phyloP scores from a whole-genome alignment of 2,113 vertebrate species.

The Lagopus muta region DNA sequence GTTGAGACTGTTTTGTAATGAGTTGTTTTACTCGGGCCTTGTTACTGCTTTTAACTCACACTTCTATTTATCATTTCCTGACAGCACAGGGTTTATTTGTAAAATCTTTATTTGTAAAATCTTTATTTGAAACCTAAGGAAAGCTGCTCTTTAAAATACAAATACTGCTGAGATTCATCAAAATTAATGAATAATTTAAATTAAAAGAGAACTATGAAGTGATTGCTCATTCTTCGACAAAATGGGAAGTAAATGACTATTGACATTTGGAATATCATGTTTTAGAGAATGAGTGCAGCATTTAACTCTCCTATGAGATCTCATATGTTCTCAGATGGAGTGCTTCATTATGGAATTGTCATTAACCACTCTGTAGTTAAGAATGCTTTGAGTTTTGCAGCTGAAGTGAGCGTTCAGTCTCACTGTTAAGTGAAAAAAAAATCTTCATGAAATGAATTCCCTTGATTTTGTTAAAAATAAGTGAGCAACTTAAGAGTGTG shows the following conservation, averaged over 20 bases:
- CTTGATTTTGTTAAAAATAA: neutral
- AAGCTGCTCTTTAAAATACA: slow-evolving; percentile 20
- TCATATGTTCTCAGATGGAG: neutral
- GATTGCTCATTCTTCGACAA: slow-evolving; percentile 44
- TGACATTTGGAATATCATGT: neutral
- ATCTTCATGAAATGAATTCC: neutral
- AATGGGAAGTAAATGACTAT: slow-evolving; percentile 18
- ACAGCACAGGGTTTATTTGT: neutral
- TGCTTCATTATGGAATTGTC: neutral
- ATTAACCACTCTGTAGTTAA: neutral
- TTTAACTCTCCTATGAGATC: neutral
- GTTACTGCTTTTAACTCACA: neutral
- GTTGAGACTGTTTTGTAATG: neutral
- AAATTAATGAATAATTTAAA: slow-evolving; percentile 51
- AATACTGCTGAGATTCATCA: slow-evolving; percentile 15
- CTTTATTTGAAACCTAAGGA: neutral
- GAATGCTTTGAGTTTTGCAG: neutral
- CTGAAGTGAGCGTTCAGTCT: neutral
- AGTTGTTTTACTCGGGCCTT: neutral
- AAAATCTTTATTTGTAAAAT: neutral
- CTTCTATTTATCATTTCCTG: neutral
- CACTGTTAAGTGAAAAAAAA: neutral
- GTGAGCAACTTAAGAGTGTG: neutral
- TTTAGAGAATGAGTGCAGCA: neutral
- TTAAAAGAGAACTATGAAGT: neutral